phyloP scores from a whole-genome alignment of 1,140 invertebrate genomes.

The Dryas iulia region DNA sequence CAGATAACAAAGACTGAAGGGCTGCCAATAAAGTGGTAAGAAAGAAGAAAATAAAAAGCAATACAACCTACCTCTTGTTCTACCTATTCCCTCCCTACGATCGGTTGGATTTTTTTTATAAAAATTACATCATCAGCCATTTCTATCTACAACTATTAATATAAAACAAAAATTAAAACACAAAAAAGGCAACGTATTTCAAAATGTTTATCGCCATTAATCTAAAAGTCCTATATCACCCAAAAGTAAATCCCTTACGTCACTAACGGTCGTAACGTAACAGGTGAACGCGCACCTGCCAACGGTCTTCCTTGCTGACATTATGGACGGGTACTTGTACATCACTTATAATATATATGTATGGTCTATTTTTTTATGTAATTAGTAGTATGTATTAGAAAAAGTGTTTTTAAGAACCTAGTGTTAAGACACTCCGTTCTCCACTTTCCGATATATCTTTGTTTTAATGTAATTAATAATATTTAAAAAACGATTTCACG shows the following conservation, averaged over 20 bases:
- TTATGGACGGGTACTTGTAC: slow-evolving; percentile 49
- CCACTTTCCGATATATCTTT: no score
- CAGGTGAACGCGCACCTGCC: slow-evolving; percentile 65
- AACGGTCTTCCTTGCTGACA: slow-evolving; percentile 63
- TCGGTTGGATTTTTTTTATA: no score
- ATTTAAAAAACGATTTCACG: no score
- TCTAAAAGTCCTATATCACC: slow-evolving; percentile 3
- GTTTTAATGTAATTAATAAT: no score
- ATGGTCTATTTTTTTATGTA: not conserved
- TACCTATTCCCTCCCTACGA: no score
- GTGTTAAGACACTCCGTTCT: no score
- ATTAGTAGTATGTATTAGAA: not conserved
- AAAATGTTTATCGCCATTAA: not conserved
- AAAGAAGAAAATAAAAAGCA: no score
- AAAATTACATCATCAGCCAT: not conserved
- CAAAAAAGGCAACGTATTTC: not conserved
- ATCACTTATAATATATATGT: not conserved
- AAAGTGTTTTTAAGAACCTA: no score
- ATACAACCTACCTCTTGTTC: no score
- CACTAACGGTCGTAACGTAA: slow-evolving; percentile 44
- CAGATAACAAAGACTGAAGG: no score
- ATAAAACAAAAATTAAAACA: not conserved
- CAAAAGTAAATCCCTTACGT: slow-evolving; percentile 37
- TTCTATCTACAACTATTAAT: not conserved
- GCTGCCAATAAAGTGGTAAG: no score